phyloP scores from a whole-genome alignment of 2,888 invertebrate genomes.

The Harpagoxenus sublaevis region DNA sequence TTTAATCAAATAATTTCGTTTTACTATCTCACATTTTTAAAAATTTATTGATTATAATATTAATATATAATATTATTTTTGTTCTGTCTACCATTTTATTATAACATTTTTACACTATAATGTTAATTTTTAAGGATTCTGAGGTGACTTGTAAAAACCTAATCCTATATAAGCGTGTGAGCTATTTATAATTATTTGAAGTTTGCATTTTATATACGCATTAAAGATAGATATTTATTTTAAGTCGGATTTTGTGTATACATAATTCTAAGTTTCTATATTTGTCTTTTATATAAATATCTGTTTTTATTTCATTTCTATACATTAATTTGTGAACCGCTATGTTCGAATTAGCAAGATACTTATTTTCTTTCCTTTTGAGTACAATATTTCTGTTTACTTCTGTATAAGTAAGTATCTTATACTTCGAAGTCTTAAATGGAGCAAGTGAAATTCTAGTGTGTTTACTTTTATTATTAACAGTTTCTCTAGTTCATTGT shows the following conservation, averaged over 20 bases:
- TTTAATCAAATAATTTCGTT: background rate
- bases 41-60: background rate
- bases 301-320: background rate
- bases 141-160: background rate
- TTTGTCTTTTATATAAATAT: background rate
- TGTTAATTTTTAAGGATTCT: background rate
- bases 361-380: background rate
- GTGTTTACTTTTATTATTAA: background rate
- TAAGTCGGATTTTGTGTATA: background rate
- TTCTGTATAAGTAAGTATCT: background rate
- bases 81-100: background rate
- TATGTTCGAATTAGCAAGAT: background rate
- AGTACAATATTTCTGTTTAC: background rate
- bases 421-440: background rate
- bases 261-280: background rate
- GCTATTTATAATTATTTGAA: conserved; percentile 2
- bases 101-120: background rate
- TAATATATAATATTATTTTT: background rate
- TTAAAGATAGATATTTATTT: background rate
- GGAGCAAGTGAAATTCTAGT: background rate
- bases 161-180: background rate
- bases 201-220: background rate
- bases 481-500: background rate
- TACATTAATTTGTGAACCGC: background rate
- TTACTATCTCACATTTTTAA: background rate